Evolutionary conservation across 2,888 invertebrate species (phyloP).

Genomic region (Mythimna lalbum): DNA sequence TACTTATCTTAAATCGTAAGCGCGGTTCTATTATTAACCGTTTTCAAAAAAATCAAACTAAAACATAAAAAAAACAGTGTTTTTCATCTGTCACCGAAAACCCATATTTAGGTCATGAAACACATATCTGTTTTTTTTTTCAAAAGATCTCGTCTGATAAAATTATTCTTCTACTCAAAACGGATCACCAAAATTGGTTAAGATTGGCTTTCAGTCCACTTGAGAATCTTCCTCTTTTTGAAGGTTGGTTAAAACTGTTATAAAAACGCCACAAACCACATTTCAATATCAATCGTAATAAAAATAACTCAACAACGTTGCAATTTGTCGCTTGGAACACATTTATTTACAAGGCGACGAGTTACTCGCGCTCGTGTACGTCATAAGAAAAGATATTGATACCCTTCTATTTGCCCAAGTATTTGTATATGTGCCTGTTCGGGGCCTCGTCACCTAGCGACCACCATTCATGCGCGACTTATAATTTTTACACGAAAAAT

Average conservation of each 20-base stretch:
- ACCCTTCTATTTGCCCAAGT: slow-evolving; percentile 27
- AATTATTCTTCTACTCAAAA: no score
- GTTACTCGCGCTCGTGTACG: slow-evolving; percentile 36
- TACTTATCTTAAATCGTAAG: not conserved
- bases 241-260: no score
- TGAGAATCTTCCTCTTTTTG: no score
- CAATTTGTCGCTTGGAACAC: slow-evolving; percentile 29
- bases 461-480: slow-evolving; percentile 50
- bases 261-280: not conserved
- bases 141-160: no score
- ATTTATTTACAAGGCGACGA: slow-evolving; percentile 39
- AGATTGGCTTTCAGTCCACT: no score
- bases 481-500: slow-evolving; percentile 46
- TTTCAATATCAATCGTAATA: slow-evolving; percentile 14
- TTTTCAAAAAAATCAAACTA: no score
- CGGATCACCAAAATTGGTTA: no score
- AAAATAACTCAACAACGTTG: slow-evolving; percentile 33
- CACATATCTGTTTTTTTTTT: no score
- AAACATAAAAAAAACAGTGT: no score
- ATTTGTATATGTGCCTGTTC: slow-evolving; percentile 1
- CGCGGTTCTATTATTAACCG: not conserved
- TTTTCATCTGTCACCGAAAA: no score
- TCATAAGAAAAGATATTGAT: slow-evolving; percentile 37
- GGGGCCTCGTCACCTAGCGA: slow-evolving; percentile 42
- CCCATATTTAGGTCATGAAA: no score